phyloP scores from a whole-genome alignment of 2,797 vertebrate species.

The Acipenser transmontanus region DNA sequence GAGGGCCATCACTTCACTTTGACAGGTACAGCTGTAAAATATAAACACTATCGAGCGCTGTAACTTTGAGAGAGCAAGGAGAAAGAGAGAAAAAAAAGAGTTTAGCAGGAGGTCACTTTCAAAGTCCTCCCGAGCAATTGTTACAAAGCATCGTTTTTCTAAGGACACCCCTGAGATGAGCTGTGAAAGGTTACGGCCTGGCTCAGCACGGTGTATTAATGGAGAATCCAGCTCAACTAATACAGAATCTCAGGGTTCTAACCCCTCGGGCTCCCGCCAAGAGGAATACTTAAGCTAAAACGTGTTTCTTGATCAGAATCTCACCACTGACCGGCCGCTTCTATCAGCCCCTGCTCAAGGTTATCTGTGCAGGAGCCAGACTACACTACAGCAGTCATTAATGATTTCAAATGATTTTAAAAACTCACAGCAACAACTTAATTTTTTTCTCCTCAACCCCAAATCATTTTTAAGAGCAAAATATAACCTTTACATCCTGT shows the following conservation, averaged over 20 bases:
- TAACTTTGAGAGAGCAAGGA: slow-evolving; percentile 20
- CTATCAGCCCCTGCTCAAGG: slow-evolving; percentile 42
- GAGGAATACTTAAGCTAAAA: slow-evolving; percentile 56
- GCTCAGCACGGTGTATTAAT: slow-evolving; percentile 69
- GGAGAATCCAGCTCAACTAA: slow-evolving; percentile 70
- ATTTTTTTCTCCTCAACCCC: too few species aligned
- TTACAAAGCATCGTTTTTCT: slow-evolving; percentile 51
- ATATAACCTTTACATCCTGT: too few species aligned
- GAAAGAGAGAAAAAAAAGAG: slow-evolving; percentile 45
- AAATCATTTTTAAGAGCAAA: too few species aligned
- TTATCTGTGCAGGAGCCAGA: slow-evolving; percentile 56
- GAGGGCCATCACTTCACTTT: slow-evolving; percentile 19
- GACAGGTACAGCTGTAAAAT: slow-evolving; percentile 23
- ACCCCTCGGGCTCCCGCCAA: slow-evolving; percentile 59
- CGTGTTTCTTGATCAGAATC: slow-evolving; percentile 7
- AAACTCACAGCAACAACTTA: slow-evolving; percentile 26
- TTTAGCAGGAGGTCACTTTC: slow-evolving; percentile 64
- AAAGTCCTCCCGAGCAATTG: slow-evolving; percentile 60
- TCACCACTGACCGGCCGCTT: background rate
- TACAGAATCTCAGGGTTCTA: slow-evolving; percentile 69
- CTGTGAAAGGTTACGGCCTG: slow-evolving; percentile 34
- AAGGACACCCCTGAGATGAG: slow-evolving; percentile 64
- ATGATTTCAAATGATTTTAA: slow-evolving; percentile 60
- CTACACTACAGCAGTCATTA: slow-evolving; percentile 55
- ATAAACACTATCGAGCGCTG: slow-evolving; percentile 27